Evolutionary conservation across 92 coral and sea anemone species (phyloP).

Genomic region (Zoanthus gigantus): DNA sequence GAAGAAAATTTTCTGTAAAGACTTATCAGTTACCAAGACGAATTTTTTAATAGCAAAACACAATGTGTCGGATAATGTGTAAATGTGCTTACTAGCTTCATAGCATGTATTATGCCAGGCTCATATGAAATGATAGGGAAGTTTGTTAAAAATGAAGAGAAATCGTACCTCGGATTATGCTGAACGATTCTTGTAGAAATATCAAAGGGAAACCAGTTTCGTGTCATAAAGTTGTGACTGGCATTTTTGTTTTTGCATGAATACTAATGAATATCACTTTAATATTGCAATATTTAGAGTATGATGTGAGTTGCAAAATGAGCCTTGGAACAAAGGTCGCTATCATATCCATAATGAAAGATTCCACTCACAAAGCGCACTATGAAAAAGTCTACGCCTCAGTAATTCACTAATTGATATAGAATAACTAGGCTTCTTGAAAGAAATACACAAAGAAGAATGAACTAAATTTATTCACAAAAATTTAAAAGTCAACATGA

Average conservation of each 20-base stretch:
- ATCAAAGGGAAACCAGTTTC: neutral
- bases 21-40: neutral
- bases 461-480: neutral
- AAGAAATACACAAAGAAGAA: neutral
- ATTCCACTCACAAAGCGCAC: neutral
- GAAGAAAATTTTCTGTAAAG: neutral
- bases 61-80: neutral
- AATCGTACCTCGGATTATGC: neutral
- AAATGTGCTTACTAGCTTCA: neutral
- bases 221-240: neutral
- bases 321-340: neutral
- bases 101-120: neutral
- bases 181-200: neutral
- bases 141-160: neutral
- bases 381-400: too few relatives aligned
- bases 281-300: neutral
- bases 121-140: neutral
- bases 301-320: neutral
- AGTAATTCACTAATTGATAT: neutral
- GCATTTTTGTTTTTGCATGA: conserved; percentile 10
- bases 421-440: neutral
- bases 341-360: neutral
- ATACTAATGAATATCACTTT: neutral
- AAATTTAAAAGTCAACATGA: neutral
- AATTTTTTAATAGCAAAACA: neutral